Percentiles rank a stretch among this genome's conserved stretches.
These are phyloP conservation scores for Enchytraeus crypticus DNA, from an alignment of 2,888 invertebrate species.

Conservation along the genomic window DNA sequence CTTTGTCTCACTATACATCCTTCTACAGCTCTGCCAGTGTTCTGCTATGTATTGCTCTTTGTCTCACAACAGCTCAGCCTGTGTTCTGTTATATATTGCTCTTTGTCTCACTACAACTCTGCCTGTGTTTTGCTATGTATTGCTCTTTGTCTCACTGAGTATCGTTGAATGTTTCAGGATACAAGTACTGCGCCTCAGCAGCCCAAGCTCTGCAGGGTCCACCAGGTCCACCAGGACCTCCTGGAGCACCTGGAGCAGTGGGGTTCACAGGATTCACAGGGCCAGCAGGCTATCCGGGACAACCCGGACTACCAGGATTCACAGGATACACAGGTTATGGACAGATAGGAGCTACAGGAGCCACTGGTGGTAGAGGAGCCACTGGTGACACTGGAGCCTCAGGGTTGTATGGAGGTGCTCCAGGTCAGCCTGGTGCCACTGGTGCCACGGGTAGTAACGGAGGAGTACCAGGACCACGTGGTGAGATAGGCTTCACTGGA, in stretches of 20 bases:
- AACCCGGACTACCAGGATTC: not conserved
- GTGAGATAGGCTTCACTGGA: conserved; percentile 11
- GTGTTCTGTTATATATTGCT: too few species aligned
- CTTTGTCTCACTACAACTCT: too few species aligned
- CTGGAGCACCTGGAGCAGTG: conserved; percentile 11
- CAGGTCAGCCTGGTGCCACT: conserved; percentile 6
- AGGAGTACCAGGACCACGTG: conserved; percentile 9
- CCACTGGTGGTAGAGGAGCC: not conserved
- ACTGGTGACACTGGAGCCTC: not conserved
- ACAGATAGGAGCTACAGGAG: not conserved
- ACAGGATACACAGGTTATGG: conserved; percentile 1
- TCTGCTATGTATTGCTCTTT: too few species aligned
- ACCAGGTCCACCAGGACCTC: conserved; percentile 12
- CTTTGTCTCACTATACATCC: too few species aligned
- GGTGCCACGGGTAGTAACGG: conserved; percentile 10
- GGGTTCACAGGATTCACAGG: conserved; percentile 8
- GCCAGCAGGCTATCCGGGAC: conserved; percentile 12
- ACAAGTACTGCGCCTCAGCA: too few species aligned
- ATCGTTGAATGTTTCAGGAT: too few species aligned
- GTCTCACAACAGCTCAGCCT: too few species aligned
- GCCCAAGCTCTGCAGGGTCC: conserved; percentile 10
- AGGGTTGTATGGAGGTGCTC: conserved; percentile 14
- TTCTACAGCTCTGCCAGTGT: too few species aligned
- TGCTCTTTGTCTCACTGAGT: too few species aligned
- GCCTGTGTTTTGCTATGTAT: too few species aligned